These are phyloP conservation scores for Labeo catla DNA, from an alignment of 2,113 vertebrate genomes.

Conservation along the genomic window DNA sequence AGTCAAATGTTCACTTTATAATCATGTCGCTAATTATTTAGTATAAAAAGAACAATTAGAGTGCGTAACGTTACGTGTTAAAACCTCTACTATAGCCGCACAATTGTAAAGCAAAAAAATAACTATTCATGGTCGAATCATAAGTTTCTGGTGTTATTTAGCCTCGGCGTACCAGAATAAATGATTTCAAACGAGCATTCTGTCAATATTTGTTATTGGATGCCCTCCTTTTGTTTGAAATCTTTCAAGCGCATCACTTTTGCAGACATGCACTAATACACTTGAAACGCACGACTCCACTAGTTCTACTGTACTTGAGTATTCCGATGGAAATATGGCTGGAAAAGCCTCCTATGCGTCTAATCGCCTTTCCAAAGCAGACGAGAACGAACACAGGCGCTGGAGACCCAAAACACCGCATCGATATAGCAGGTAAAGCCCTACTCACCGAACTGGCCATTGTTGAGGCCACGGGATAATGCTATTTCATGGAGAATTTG, in stretches of 20 bases:
- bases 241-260: constrained; percentile 28
- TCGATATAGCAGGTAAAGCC: constrained; percentile 27
- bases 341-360: constrained; percentile 53
- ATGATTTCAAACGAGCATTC: background rate
- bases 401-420: background rate
- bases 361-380: constrained; percentile 46
- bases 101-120: background rate
- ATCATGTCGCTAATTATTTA: background rate
- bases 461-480: constrained; percentile 80
- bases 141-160: background rate
- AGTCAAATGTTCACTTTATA: constrained; percentile 42
- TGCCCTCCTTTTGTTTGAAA: constrained; percentile 32
- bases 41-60: background rate
- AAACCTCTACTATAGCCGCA: background rate
- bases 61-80: background rate
- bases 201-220: background rate
- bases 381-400: constrained; percentile 12
- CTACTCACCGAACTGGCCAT: constrained; percentile 95
- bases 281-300: constrained; percentile 45
- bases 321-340: constrained; percentile 58
- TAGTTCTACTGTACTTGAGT: constrained; percentile 62
- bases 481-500: constrained; percentile 85
- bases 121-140: background rate
- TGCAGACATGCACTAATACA: constrained; percentile 45
- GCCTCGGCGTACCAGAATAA: background rate